Evolutionary conservation across 1,140 invertebrate species (phyloP).

Genomic region (Sarcophaga peregrina): DNA sequence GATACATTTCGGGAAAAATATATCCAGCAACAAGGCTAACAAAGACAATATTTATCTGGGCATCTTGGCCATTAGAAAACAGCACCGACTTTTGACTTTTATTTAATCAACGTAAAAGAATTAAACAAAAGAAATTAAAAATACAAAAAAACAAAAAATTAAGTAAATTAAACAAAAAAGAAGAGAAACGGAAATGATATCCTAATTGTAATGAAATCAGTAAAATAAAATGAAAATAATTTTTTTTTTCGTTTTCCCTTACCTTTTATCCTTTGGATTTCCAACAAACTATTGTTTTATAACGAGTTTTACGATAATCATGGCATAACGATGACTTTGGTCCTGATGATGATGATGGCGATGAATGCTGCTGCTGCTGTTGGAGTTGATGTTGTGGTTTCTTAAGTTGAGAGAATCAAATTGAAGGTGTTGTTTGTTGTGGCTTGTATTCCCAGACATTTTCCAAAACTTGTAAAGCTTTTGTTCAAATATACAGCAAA

Average conservation of each 20-base stretch:
- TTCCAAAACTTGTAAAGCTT: conserved; percentile 34
- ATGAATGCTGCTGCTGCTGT: background rate
- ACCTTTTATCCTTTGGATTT: background rate
- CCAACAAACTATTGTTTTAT: background rate
- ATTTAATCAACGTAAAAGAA: conserved; percentile 35
- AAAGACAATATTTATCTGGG: conserved; percentile 15
- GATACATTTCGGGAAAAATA: background rate
- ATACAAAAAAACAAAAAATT: too few species aligned
- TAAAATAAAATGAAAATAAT: background rate
- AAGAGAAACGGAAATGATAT: conserved; percentile 27
- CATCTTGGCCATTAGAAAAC: conserved; percentile 16
- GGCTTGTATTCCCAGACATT: conserved; percentile 30
- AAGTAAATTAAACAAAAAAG: background rate
- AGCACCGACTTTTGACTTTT: conserved; percentile 31
- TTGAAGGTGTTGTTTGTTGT: conserved; percentile 19
- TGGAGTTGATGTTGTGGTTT: conserved; percentile 25
- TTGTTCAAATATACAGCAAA: conserved; percentile 35
- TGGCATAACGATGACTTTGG: background rate
- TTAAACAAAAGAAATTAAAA: too few species aligned
- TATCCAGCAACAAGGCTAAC: conserved; percentile 10
- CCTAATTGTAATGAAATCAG: conserved; percentile 37
- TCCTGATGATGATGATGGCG: background rate
- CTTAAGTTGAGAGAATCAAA: background rate
- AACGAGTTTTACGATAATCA: background rate
- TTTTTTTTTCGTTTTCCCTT: background rate